Conservation (phyloP, 1,140 invertebrate species). For the Dolichoris vasculosae region DNA sequence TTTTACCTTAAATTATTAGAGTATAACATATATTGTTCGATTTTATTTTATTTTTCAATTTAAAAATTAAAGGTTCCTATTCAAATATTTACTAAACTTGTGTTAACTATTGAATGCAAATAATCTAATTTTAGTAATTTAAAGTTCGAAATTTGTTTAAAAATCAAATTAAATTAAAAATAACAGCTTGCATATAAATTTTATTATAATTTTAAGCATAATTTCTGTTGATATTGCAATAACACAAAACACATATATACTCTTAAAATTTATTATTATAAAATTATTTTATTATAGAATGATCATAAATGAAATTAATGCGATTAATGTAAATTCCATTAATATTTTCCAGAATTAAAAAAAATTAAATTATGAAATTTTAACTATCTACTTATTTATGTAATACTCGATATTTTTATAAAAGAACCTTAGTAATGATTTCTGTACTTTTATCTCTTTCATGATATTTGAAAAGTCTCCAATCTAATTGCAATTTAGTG, state of each 20-base stretch:
- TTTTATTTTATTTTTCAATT: no score
- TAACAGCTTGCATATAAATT: background rate
- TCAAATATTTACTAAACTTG: no score
- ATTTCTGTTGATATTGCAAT: background rate
- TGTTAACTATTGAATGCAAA: no score
- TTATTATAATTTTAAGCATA: background rate
- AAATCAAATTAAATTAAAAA: background rate
- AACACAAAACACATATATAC: background rate
- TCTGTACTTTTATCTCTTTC: background rate
- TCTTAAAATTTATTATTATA: background rate
- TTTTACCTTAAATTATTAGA: no score
- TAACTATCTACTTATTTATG: background rate
- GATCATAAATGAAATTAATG: background rate
- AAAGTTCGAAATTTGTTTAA: background rate
- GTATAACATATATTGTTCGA: no score
- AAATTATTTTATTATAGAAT: constrained; percentile 7
- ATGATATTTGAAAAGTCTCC: background rate
- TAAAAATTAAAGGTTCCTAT: no score
- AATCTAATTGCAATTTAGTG: no score
- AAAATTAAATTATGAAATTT: background rate
- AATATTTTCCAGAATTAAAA: background rate
- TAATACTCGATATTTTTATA: background rate
- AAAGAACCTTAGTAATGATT: background rate
- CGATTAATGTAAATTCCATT: background rate
- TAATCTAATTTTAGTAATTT: background rate